Evolutionary conservation across 2,888 invertebrate genomes (phyloP), one percentile per base, ranked within the genome.

Genomic region (Ormyrus nitidulus): DNA sequence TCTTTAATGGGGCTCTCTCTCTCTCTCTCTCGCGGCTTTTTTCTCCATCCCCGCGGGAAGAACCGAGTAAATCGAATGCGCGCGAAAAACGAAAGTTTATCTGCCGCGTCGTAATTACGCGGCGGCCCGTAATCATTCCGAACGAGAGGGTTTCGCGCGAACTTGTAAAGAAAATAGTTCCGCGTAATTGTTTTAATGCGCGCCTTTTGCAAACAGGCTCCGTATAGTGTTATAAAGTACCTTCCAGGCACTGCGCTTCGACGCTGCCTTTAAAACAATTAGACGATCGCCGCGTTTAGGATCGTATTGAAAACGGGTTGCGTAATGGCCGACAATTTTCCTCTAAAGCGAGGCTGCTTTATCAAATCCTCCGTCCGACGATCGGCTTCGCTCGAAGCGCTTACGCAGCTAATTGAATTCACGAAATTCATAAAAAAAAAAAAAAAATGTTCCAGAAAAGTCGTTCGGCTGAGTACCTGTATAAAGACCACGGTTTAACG

Each of bases 161-260:
- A 79, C 49, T 48, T 68, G 56, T 62, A 56, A 73, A 73, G 73
- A 61, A 59, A 73, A 73, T 54, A 46, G 54, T 73, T 44, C 19
- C 34, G 53, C 34, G 61, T 34, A 73, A 69, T 73, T 49, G 54
- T 68, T 62, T 73, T 53, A 68, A 79, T 79, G 73, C 66, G 19
- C 65, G 61, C 46, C 68, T 73, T 73, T 68, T 69, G 49, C 73
- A 73, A 68, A 54, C 73, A 44, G 73, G 51, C 65, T 77, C 65
- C 71, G 65, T 71, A 51, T 56, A 58, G 6, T 44, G 9, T 49
- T 68, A 44, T 74, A 68, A 75, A 68, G 9, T 68, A 34, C 59
- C 58, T 59, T 69, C 53, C 61, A 54, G n/a, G 54, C 53, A 46
- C 13, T 34, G 19, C 61, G 5, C 10, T 54, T n/a, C 5, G n/a